Evolutionary conservation across 2,888 invertebrate species (phyloP), one percentile per base, ranked within the genome.

Genomic region (Gisinianus flammeolus): DNA sequence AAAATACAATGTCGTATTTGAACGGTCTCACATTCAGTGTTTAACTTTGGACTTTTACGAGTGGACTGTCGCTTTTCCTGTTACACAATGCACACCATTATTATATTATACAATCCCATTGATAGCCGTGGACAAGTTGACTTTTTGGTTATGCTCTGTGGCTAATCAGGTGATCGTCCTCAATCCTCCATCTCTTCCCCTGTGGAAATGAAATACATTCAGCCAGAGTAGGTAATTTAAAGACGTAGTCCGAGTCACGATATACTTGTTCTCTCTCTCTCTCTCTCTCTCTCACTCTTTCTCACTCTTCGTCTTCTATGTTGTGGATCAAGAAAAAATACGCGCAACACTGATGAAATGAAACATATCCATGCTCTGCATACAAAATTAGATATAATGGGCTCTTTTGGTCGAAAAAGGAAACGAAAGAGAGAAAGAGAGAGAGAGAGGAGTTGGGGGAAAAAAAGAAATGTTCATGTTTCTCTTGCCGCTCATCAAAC

Each of bases 401-500:
- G 22, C 31, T 28, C 35, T 73, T 58, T 62, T 24, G 62, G 31
- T 73, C 62, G 33, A 64, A 73, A 73, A 73, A 72, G 72, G 72
- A 72, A 67, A 66, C 12, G 16, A 58, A 6, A 62, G 16, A 44
- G n/a, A 44, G 44, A 44, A n/a, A n/a, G n/a, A n/a, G n/a, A n/a
- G n/a, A 35, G 5, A 35, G 35, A 62, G 26, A 24, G 28, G 70
- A 70, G 26, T 33, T 24, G 66, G 72, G 77, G 24, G 73, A 73
- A 78, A 54, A 70, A 73, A 70, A 52, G 54, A 73, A 73, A 62
- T 73, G 73, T 73, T 73, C 31, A 62, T 72, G 72, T 72, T 58
- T 35, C 24, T 35, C 24, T 78, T 78, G 70, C 78, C 74, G 78
- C 75, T 79, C 78, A 75, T 79, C 78, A 79, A 75, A 69, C 75